Base-by-base conservation (phyloP, 2,888 invertebrate species). In the Ptycholaimellus sp. region DNA sequence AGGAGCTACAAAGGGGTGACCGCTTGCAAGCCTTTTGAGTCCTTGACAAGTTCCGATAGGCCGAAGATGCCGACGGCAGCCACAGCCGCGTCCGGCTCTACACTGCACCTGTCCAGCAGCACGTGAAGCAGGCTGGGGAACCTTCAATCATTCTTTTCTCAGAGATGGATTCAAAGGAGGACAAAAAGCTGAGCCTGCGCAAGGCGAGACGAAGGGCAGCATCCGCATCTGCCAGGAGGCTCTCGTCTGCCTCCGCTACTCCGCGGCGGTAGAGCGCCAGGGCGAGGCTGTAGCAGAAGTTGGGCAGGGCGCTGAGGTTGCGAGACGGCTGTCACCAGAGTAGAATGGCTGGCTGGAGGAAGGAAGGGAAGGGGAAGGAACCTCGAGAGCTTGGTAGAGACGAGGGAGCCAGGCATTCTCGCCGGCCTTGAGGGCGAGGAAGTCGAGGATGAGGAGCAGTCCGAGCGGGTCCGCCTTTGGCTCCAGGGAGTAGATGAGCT, bases 241-340 rank as follows among this genome's bases (percentile, higher is more conserved):
- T 46, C 31, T 50, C 51, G 11, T 46, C 18, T 11, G 33, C 33
- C 21, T 42, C 37, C 3, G 30, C n/a, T n/a, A n/a, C n/a, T n/a
- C n/a, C n/a, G n/a, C n/a, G n/a, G n/a, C n/a, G 67, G 57, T 71
- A 74, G 47, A 71, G 61, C 3, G 75, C 76, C 45, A 80, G 60
- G 0, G 79, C 73, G 42, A 74, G 63, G 2, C 77, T 76, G 57
- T 72, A 78, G 0, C 76, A 74, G 67, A 78, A 74, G 57, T 79
- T 81, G n/a, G 80, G 80, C 43, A 81, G 60, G 58, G 76, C 76
- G 22, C 70, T 68, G 22, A 78, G 60, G 61, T 76, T 76, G 46
- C 72, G 68, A 29, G 63, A 57, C 7, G 49, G 47, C 57, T 58
- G 45, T 29, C 35, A 30, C 7, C 35, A 31, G 38, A 32, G n/a